phyloP scores from a whole-genome alignment of 2,797 vertebrate genomes.

The Scyliorhinus canicula region DNA sequence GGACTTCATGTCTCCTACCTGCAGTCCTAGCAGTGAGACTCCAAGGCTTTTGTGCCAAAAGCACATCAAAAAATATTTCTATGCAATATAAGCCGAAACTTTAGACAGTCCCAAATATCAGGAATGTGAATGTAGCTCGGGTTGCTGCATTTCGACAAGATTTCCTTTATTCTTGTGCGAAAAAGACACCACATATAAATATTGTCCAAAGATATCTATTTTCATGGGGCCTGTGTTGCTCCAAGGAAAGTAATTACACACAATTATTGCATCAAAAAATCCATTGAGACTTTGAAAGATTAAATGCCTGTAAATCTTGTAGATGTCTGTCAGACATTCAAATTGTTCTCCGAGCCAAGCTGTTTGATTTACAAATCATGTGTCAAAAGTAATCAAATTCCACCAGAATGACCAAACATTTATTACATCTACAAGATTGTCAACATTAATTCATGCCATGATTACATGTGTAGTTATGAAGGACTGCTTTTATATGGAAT shows the following conservation, averaged over 20 bases:
- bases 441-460: not conserved
- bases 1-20: not conserved
- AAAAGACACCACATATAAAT: not conserved
- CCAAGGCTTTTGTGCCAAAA: not conserved
- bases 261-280: not conserved
- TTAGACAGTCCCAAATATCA: not conserved
- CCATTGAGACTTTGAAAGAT: not conserved
- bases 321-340: not conserved
- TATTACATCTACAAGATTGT: not conserved
- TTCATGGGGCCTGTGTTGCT: not conserved
- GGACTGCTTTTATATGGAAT: not conserved
- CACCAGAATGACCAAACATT: not conserved
- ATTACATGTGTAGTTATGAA: not conserved
- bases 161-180: not conserved
- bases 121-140: not conserved
- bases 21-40: not conserved
- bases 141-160: not conserved
- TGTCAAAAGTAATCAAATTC: not conserved
- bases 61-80: not conserved
- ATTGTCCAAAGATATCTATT: not conserved
- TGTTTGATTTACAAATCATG: not conserved
- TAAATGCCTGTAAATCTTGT: not conserved
- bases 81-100: not conserved
- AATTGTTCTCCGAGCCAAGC: not conserved
- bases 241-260: not conserved